Percentiles rank a stretch among this genome's conserved stretches.
Conservation (phyloP, 2,888 invertebrate species). For the Drosophila dives region DNA sequence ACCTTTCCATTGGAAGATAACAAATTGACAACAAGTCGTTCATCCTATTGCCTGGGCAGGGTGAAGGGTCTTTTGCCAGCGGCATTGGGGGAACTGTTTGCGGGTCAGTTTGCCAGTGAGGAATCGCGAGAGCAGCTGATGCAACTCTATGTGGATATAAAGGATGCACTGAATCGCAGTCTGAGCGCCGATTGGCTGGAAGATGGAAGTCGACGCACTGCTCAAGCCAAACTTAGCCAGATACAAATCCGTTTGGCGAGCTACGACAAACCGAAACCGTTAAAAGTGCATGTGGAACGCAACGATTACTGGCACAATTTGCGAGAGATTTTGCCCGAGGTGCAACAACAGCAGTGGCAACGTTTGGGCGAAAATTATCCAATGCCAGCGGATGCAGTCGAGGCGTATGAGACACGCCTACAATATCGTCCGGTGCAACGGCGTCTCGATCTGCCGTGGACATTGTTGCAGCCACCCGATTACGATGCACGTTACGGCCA, state of each 20-base stretch:
- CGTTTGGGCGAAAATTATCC: conserved; percentile 61
- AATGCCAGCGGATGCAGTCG: conserved; percentile 64
- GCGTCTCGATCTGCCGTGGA: conserved; percentile 77
- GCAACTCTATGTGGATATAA: conserved; percentile 59
- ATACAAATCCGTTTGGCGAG: conserved; percentile 54
- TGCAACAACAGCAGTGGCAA: conserved; percentile 50
- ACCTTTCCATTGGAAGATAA: conserved; percentile 56
- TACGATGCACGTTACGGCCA: conserved; percentile 72
- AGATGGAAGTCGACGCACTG: conserved; percentile 73
- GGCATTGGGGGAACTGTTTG: conserved; percentile 80
- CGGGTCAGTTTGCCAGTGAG: conserved; percentile 57
- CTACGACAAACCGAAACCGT: conserved; percentile 41
- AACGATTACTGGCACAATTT: conserved; percentile 79
- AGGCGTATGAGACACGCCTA: conserved; percentile 74
- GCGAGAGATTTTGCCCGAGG: conserved; percentile 52
- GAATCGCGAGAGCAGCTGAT: conserved; percentile 58
- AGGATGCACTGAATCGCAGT: conserved; percentile 60
- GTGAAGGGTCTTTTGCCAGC: conserved; percentile 72
- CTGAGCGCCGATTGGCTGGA: conserved; percentile 75
- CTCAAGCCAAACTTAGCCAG: conserved; percentile 68
- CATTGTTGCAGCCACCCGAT: conserved; percentile 76
- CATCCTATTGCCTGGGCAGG: conserved; percentile 59
- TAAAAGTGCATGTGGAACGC: conserved; percentile 58
- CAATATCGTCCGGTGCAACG: conserved; percentile 71
- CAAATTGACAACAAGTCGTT: conserved; percentile 23